phyloP scores from a whole-genome alignment of 2,113 vertebrate species.

The Paracanthobrama guichenoti region DNA sequence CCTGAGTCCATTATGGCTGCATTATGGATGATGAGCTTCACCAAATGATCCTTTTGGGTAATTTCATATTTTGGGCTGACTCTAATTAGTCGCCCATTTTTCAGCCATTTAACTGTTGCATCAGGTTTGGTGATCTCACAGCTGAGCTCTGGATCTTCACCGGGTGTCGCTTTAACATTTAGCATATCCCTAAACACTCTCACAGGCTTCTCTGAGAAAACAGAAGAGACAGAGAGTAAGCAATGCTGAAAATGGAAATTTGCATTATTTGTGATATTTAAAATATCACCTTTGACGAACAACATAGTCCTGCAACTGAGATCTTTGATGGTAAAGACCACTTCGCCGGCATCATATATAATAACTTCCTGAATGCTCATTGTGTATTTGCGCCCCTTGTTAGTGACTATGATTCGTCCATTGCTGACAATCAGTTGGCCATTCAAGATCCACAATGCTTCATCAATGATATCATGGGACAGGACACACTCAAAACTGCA shows the following conservation, averaged over 20 bases:
- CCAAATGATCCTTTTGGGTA: conserved; percentile 72
- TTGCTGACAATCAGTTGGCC: conserved; percentile 75
- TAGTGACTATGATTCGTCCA: conserved; percentile 70
- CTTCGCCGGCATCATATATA: conserved; percentile 80
- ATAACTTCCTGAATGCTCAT: conserved; percentile 74
- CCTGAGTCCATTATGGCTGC: conserved; percentile 82
- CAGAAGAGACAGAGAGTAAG: not conserved
- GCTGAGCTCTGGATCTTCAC: conserved; percentile 84
- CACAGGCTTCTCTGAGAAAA: conserved; percentile 81
- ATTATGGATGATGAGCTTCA: conserved; percentile 77
- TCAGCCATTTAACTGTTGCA: conserved; percentile 82
- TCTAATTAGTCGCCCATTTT: conserved; percentile 82
- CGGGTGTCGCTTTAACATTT: conserved; percentile 71
- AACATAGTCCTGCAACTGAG: conserved; percentile 88
- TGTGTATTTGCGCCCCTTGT: conserved; percentile 78
- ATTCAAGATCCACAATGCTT: conserved; percentile 80
- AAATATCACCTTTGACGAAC: conserved; percentile 81
- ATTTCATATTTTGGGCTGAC: conserved; percentile 83
- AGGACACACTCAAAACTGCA: conserved; percentile 89
- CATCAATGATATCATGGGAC: conserved; percentile 82
- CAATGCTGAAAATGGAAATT: not conserved
- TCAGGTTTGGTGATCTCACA: conserved; percentile 87
- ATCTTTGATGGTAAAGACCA: conserved; percentile 83
- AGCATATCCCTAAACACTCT: conserved; percentile 81
- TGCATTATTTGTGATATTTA: too few species aligned